These are phyloP conservation scores for Cacoxenus indagator DNA, from an alignment of 2,888 invertebrate species.

Conservation along the genomic window DNA sequence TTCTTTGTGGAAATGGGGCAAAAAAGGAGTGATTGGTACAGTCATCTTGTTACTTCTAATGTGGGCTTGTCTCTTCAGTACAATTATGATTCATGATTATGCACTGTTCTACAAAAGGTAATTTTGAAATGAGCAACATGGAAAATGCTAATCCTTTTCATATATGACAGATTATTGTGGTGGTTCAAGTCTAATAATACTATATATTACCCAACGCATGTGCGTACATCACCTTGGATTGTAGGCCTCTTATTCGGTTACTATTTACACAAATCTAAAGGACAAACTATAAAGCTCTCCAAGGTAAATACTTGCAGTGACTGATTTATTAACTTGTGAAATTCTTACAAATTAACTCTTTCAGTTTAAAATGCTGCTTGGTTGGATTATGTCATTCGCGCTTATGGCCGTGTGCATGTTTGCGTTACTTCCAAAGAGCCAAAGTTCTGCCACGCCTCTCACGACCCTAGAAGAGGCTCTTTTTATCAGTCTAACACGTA, in stretches of 20 bases:
- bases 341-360: not conserved
- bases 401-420: constrained; percentile 37
- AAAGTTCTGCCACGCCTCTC: constrained; percentile 35
- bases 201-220: constrained; percentile 55
- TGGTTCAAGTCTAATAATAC: constrained; percentile 31
- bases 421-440: constrained; percentile 42
- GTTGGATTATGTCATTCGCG: not conserved
- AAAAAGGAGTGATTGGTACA: constrained; percentile 44
- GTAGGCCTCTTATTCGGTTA: constrained; percentile 59
- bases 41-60: constrained; percentile 48
- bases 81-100: constrained; percentile 51
- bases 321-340: not conserved
- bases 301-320: constrained; percentile 28
- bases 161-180: not conserved
- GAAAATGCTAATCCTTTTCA: not conserved
- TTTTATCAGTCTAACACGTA: constrained; percentile 55
- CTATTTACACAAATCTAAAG: constrained; percentile 46
- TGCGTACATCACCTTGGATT: constrained; percentile 57
- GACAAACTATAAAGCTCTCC: constrained; percentile 37
- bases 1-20: constrained; percentile 67
- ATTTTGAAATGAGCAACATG: not conserved
- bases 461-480: constrained; percentile 49
- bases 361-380: not conserved
- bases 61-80: constrained; percentile 53
- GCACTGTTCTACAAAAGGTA: constrained; percentile 40